phyloP scores from a whole-genome alignment of 2,113 vertebrate species.

The Heliornis fulica region DNA sequence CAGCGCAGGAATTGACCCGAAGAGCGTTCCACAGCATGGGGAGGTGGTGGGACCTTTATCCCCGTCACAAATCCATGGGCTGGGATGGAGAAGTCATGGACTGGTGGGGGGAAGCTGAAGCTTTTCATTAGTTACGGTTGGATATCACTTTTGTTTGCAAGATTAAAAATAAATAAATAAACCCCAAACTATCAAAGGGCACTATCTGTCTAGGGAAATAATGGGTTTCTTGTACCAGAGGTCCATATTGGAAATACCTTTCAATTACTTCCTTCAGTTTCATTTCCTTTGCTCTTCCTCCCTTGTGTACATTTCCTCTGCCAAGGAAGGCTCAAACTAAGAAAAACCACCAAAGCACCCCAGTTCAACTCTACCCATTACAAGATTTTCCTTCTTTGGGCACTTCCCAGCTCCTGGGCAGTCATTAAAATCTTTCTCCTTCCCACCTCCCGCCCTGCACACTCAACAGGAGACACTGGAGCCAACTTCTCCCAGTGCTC shows the following conservation, averaged over 20 bases:
- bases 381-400: fast-evolving
- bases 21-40: fast-evolving
- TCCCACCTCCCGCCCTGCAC: neutral
- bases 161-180: neutral
- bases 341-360: too few relatives aligned
- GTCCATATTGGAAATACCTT: fast-evolving
- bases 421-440: fast-evolving
- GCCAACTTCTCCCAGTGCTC: neutral
- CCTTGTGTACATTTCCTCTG: fast-evolving
- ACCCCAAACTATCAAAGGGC: too few relatives aligned
- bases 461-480: fast-evolving
- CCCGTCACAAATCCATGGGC: fast-evolving
- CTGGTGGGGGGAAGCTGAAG: fast-evolving
- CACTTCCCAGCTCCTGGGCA: neutral
- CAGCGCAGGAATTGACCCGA: fast-evolving
- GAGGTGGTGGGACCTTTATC: fast-evolving
- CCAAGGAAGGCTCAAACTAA: neutral
- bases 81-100: fast-evolving
- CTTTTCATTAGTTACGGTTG: fast-evolving
- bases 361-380: fast-evolving
- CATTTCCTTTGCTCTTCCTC: neutral
- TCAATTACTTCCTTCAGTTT: neutral
- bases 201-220: fast-evolving
- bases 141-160: neutral
- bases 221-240: fast-evolving